phyloP scores from a whole-genome alignment of 2,888 invertebrate genomes.

The Athalia cordata region DNA sequence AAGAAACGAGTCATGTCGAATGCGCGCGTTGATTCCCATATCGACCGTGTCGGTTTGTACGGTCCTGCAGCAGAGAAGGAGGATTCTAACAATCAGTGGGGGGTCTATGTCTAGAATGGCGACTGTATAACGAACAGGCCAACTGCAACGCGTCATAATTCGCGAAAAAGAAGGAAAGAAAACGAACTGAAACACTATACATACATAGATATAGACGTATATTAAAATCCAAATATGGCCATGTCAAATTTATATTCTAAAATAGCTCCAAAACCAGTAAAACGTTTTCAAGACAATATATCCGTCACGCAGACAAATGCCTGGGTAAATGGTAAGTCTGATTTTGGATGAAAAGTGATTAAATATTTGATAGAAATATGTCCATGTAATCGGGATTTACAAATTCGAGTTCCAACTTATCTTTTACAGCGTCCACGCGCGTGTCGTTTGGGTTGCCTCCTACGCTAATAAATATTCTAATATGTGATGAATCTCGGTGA shows the following conservation, averaged over 20 bases:
- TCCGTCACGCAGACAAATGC: slow-evolving; percentile 88
- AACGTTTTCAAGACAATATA: slow-evolving; percentile 86
- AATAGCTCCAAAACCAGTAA: slow-evolving; percentile 84
- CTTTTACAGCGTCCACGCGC: too few relatives aligned
- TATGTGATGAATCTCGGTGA: too few relatives aligned
- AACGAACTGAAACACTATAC: too few relatives aligned
- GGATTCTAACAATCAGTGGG: too few relatives aligned
- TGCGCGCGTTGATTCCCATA: slow-evolving; percentile 50
- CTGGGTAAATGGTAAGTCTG: slow-evolving; percentile 89
- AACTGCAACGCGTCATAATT: slow-evolving; percentile 15
- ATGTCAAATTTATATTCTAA: slow-evolving; percentile 88
- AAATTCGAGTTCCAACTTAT: too few relatives aligned
- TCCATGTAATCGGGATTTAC: too few relatives aligned
- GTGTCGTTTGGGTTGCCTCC: too few relatives aligned
- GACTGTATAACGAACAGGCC: slow-evolving; percentile 53
- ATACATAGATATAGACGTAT: neutral
- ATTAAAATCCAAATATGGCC: slow-evolving; percentile 68
- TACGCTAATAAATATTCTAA: too few relatives aligned
- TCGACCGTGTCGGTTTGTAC: slow-evolving; percentile 59
- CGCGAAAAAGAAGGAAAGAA: neutral
- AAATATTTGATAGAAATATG: neutral
- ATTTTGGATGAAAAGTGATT: slow-evolving; percentile 35
- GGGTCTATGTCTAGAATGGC: slow-evolving; percentile 60
- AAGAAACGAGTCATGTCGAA: slow-evolving; percentile 26
- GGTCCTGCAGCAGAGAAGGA: slow-evolving; percentile 47